These are phyloP conservation scores for Neoseiulus cucumeris DNA, from an alignment of 1,140 invertebrate species.

Conservation along the genomic window DNA sequence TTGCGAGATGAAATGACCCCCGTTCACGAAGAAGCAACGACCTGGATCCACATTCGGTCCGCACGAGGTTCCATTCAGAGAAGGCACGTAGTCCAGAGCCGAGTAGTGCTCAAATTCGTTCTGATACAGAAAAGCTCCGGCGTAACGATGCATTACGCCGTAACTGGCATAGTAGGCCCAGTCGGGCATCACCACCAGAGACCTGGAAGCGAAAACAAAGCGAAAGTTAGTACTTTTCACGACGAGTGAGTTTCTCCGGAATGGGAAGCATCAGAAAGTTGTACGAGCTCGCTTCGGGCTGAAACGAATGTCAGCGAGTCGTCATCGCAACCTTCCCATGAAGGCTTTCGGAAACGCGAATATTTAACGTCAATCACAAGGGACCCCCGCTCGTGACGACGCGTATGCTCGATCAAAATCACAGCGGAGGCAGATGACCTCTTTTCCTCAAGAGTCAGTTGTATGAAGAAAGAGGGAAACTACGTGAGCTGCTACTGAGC, in stretches of 20 bases:
- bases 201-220: conserved; percentile 19
- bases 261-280: too few species aligned
- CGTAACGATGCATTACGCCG: conserved; percentile 50
- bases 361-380: too few species aligned
- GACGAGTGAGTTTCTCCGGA: too few species aligned
- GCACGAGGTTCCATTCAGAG: conserved; percentile 20
- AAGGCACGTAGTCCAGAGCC: conserved; percentile 19
- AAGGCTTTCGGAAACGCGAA: neutral
- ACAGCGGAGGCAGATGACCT: neutral
- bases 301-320: too few species aligned
- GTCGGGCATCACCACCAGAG: conserved; percentile 40
- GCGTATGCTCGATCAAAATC: neutral
- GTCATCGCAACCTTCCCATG: too few species aligned
- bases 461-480: too few species aligned
- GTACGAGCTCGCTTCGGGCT: too few species aligned
- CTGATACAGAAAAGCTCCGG: conserved; percentile 35
- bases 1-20: conserved; percentile 47
- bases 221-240: too few species aligned
- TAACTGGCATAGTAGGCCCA: conserved; percentile 59
- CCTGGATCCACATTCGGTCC: conserved; percentile 29
- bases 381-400: neutral
- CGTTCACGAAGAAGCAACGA: conserved; percentile 44
- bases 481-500: too few species aligned
- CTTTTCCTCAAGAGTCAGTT: too few species aligned
- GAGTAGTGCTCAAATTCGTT: conserved; percentile 36